Evolutionary conservation across 2,888 invertebrate genomes (phyloP).

Genomic region (Rotaria magnacalcarata): DNA sequence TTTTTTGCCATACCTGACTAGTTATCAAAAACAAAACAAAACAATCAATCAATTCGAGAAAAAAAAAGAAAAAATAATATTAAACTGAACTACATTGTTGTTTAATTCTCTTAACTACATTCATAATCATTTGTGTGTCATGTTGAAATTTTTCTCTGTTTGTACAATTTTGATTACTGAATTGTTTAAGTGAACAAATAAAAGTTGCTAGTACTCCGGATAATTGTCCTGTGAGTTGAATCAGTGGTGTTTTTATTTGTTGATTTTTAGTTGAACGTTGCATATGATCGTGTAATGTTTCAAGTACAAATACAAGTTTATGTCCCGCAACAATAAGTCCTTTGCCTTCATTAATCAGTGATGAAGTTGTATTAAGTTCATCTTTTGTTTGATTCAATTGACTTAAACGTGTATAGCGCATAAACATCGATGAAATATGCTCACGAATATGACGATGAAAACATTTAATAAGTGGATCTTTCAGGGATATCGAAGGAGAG

Average conservation of each 20-base stretch:
- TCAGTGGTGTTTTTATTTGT: neutral
- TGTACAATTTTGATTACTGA: neutral
- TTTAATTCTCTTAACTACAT: slow-evolving; percentile 14
- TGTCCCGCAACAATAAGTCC: slow-evolving; percentile 17
- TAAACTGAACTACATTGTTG: slow-evolving; percentile 31
- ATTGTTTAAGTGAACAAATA: neutral
- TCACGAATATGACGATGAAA: slow-evolving; percentile 22
- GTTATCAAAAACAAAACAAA: neutral
- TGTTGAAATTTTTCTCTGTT: slow-evolving; percentile 11
- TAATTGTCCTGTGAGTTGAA: neutral
- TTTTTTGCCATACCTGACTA: neutral
- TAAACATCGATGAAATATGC: neutral
- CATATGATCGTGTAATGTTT: neutral
- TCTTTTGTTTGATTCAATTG: neutral
- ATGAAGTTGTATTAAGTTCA: neutral
- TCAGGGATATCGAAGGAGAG: neutral
- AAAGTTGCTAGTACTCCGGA: neutral
- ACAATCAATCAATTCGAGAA: neutral
- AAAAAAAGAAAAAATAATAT: neutral
- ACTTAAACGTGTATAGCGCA: neutral
- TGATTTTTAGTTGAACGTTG: neutral
- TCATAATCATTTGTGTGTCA: neutral
- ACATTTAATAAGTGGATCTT: neutral
- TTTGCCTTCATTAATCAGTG: neutral
- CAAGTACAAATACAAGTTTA: slow-evolving; percentile 26